Conservation (phyloP, 2,888 invertebrate species). For the Opisthograptis luteolata region DNA sequence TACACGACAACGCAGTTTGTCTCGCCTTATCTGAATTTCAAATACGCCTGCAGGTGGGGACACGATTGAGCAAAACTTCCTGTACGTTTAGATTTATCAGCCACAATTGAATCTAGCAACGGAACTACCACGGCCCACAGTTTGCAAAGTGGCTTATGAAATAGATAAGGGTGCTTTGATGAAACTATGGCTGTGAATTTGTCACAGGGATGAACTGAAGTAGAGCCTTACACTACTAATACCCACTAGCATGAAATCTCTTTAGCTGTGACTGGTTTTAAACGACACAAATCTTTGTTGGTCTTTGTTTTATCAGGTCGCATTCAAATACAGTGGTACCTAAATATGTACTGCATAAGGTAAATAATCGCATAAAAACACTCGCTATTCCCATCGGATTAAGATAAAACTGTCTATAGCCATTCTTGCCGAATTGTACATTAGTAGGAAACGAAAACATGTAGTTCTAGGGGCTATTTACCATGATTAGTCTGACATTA, state of each 20-base stretch:
- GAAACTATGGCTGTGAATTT: conserved; percentile 15
- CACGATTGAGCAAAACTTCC: conserved; percentile 73
- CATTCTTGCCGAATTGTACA: conserved; percentile 10
- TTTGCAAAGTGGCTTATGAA: conserved; percentile 54
- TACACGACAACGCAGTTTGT: conserved; percentile 66
- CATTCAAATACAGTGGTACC: too few relatives aligned
- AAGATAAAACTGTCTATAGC: neutral
- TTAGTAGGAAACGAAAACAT: conserved; percentile 17
- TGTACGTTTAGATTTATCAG: conserved; percentile 72
- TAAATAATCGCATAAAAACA: too few relatives aligned
- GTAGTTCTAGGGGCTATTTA: conserved; percentile 22
- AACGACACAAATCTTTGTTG: too few relatives aligned
- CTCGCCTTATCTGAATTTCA: conserved; percentile 78
- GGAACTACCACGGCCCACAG: conserved; percentile 51
- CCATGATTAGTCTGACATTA: conserved; percentile 22
- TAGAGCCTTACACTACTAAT: too few relatives aligned
- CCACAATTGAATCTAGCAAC: conserved; percentile 71
- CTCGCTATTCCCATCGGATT: neutral
- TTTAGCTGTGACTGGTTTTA: too few relatives aligned
- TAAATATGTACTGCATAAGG: too few relatives aligned
- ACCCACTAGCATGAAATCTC: too few relatives aligned
- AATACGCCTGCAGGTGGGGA: conserved; percentile 75
- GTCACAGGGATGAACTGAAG: too few relatives aligned
- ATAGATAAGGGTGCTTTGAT: conserved; percentile 35
- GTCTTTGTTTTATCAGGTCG: too few relatives aligned